Evolutionary conservation across 2,113 vertebrate genomes (phyloP).

Genomic region (Antigone vipio): DNA sequence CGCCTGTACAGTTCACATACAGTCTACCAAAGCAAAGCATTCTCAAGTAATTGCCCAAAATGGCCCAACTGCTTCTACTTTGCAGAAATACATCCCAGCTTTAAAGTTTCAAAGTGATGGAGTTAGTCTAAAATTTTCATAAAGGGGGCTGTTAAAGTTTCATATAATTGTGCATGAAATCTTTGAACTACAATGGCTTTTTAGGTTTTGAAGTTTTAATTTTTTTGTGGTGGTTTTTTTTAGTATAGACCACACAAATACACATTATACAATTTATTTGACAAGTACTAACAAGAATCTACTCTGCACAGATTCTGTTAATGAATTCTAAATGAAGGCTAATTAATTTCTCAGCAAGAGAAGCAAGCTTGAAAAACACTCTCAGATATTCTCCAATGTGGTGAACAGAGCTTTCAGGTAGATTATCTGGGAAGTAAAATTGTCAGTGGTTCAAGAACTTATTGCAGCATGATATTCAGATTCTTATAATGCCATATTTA

Average conservation of each 20-base stretch:
- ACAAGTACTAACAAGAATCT: slow-evolving; percentile 9
- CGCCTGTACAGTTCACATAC: neutral
- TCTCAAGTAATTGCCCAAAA: neutral
- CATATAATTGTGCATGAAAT: neutral
- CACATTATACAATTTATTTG: neutral
- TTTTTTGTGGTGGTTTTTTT: neutral
- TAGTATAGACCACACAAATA: neutral
- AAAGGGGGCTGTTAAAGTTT: neutral
- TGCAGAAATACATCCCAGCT: neutral
- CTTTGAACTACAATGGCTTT: neutral
- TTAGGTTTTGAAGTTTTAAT: neutral
- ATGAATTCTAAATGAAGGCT: neutral
- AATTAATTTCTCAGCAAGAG: neutral
- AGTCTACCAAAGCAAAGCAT: neutral
- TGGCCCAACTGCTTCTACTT: neutral
- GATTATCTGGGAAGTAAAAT: neutral
- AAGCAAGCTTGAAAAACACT: neutral
- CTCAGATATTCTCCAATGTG: neutral
- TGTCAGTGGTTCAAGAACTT: neutral
- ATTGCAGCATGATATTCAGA: neutral
- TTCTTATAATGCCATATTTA: neutral
- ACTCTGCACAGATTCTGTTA: neutral
- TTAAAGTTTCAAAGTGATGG: neutral
- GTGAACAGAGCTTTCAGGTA: neutral
- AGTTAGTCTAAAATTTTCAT: neutral